A percentile compares a stretch with the other conserved stretches of the same genome.
Evolutionary conservation across 2,113 vertebrate genomes (phyloP).

Genomic region (Oncorhynchus masou): DNA sequence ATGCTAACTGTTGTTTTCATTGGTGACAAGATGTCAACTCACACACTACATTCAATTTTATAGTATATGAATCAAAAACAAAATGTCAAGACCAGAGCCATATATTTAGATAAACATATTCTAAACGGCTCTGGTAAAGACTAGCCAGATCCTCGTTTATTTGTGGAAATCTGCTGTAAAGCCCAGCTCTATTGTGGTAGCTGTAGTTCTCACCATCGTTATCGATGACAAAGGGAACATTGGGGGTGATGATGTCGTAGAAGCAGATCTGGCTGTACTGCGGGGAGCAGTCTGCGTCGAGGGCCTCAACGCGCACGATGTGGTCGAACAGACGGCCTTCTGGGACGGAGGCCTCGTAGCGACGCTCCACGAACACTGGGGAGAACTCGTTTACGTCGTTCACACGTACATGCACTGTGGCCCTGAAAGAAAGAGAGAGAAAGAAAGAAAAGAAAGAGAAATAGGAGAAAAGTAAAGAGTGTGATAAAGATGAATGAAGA

Average conservation of each 20-base stretch:
- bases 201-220: conserved; percentile 84
- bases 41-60: too few species aligned
- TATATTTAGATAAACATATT: too few species aligned
- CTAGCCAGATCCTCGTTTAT: too few species aligned
- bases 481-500: background rate
- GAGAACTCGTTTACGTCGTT: conserved; percentile 98
- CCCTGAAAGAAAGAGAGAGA: conserved; percentile 68
- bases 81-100: too few species aligned
- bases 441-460: background rate
- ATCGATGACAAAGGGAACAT: conserved; percentile 95
- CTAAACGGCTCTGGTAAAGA: too few species aligned
- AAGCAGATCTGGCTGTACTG: conserved; percentile 99
- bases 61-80: too few species aligned
- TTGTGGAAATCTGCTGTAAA: too few species aligned
- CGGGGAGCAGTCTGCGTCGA: conserved; percentile 94
- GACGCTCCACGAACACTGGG: conserved; percentile 91
- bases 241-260: conserved; percentile 97
- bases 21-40: too few species aligned
- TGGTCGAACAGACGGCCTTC: conserved; percentile 94
- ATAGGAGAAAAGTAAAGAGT: conserved; percentile 3
- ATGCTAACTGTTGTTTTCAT: too few species aligned
- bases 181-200: background rate
- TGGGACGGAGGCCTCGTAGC: conserved; percentile 88
- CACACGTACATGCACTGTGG: conserved; percentile 92
- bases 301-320: conserved; percentile 90